Evolutionary conservation across 2,888 invertebrate species (phyloP), one percentile per base, ranked within the genome.

Genomic region (Parnassius orleans): DNA sequence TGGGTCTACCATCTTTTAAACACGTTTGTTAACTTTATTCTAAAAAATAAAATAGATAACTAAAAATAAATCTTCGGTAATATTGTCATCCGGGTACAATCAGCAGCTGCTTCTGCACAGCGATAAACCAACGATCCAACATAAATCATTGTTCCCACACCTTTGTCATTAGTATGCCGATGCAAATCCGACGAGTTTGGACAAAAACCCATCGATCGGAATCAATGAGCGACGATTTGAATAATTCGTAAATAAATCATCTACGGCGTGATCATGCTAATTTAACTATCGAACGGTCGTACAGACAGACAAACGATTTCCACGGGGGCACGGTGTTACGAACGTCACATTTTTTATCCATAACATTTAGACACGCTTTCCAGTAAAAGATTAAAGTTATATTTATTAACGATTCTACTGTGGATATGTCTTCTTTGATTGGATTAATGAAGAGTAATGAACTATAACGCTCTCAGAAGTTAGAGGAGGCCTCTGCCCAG

Each of bases 191-290:
- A 53, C 55, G 65, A 68, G 70, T 72, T 73, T 71, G 68, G 70
- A 79, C 78, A 82, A 81, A 80, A 81, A 83, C 74, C 72, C 72
- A 79, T 83, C 80, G 81, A 81, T 79, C 74, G 76, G 64, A 79
- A 82, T 82, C 85, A 80, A 83, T 83, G 76, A 71, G 68, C 63
- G 64, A 63, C 58, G 64, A 83, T 86, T 84, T 83, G 76, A 82
- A 89, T 88, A 87, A 85, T 87, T 84, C 66, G 68, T 65, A 67
- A 66, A 88, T 89, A 80, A 83, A 88, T 87, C 87, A 85, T 77
- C 65, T 64, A 66, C 62, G 65, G 71, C 70, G 73, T 73, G 76
- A 79, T 79, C 74, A 78, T 77, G 79, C 74, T 77, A 78, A 80
- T 79, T 75, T 76, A 65, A 73, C 72, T 73, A 75, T 69, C 71